Evolutionary conservation across 2,888 invertebrate genomes (phyloP).

Genomic region (Caenorhabditis sp.): DNA sequence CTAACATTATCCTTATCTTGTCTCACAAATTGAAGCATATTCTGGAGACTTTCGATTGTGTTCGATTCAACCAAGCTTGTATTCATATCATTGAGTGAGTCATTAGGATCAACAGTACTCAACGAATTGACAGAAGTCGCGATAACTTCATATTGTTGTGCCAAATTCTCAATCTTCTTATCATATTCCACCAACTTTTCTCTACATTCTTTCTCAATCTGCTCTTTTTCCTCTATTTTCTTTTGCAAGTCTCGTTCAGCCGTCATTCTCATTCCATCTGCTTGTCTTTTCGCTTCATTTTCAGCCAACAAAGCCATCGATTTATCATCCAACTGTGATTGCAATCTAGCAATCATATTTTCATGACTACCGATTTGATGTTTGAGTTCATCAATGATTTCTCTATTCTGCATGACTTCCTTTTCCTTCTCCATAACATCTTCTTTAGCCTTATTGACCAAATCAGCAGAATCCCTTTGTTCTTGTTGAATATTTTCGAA

Average conservation of each 20-base stretch:
- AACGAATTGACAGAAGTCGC: not conserved
- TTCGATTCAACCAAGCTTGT: not conserved
- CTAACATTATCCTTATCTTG: slow-evolving; percentile 37
- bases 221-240: slow-evolving; percentile 20
- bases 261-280: slow-evolving; percentile 27
- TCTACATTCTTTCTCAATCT: slow-evolving; percentile 7
- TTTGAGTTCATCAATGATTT: slow-evolving; percentile 4
- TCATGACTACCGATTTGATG: not conserved
- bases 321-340: slow-evolving; percentile 21
- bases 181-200: slow-evolving; percentile 30
- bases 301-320: slow-evolving; percentile 22
- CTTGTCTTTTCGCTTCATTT: slow-evolving; percentile 26
- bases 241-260: slow-evolving; percentile 19
- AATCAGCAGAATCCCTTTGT: not conserved
- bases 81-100: not conserved
- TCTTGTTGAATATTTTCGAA: slow-evolving; percentile 11
- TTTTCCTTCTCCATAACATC: slow-evolving; percentile 4
- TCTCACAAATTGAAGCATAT: slow-evolving; percentile 35
- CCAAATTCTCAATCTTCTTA: slow-evolving; percentile 22
- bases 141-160: slow-evolving; percentile 34
- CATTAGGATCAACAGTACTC: not conserved
- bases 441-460: not conserved
- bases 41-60: slow-evolving; percentile 20
- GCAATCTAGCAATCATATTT: not conserved
- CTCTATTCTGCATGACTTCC: slow-evolving; percentile 5